Evolutionary conservation across 2,113 vertebrate genomes (phyloP).

Genomic region (Bostrychus sinensis): DNA sequence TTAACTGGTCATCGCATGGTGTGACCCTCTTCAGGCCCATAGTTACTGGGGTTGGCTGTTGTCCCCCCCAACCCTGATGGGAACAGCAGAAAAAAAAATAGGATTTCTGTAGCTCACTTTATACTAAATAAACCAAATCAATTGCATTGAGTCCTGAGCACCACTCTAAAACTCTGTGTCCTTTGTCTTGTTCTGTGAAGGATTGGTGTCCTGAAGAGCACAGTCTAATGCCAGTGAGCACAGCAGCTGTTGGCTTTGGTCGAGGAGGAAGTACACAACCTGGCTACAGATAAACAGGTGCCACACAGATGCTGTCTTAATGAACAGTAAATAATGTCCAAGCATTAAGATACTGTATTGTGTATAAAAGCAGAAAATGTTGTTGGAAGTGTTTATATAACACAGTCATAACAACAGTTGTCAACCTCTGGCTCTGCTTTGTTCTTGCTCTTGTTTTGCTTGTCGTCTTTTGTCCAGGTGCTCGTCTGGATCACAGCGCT

Average conservation of each 20-base stretch:
- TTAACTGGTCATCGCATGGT: too few species aligned
- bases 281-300: background rate
- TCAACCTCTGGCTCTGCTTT: slow-evolving; percentile 28
- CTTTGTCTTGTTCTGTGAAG: slow-evolving; percentile 4
- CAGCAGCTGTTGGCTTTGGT: slow-evolving; percentile 7
- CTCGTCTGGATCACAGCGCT: slow-evolving; percentile 34
- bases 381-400: background rate
- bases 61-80: too few species aligned
- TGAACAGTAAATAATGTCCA: background rate
- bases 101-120: background rate
- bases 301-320: background rate
- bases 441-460: slow-evolving; percentile 26
- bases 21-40: too few species aligned
- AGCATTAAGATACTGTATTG: background rate
- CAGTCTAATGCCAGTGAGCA: slow-evolving; percentile 1
- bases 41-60: too few species aligned
- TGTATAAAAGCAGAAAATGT: background rate
- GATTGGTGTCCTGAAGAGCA: background rate
- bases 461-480: slow-evolving; percentile 49
- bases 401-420: slow-evolving; percentile 5
- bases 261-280: slow-evolving; percentile 11
- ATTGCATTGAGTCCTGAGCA: background rate
- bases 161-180: background rate
- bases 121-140: background rate
- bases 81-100: background rate